Percentiles rank a stretch among this genome's conserved stretches.
These are phyloP conservation scores for Podarcis muralis DNA, from an alignment of 2,113 vertebrate genomes.

Conservation along the genomic window DNA sequence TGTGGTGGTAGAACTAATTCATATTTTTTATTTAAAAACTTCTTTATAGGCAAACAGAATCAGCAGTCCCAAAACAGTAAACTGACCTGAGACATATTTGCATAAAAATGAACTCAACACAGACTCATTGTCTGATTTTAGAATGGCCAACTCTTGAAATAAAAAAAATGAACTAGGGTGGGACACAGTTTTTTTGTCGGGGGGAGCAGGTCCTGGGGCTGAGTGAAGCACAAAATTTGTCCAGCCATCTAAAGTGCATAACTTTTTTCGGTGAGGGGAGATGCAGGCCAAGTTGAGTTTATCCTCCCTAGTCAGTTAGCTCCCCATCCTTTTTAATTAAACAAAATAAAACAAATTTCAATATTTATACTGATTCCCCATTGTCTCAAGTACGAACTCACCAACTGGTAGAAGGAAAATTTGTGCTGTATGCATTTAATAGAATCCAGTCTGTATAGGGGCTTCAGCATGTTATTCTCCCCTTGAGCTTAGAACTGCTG, in stretches of 20 bases:
- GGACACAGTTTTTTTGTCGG: background rate
- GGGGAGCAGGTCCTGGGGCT: background rate
- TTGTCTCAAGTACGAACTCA: background rate
- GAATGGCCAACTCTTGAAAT: background rate
- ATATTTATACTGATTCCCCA: background rate
- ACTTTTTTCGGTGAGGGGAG: background rate
- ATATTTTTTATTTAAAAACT: constrained; percentile 14
- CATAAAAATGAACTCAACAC: constrained; percentile 38
- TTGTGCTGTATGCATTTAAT: background rate
- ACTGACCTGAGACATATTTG: constrained; percentile 12
- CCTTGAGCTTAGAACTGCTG: background rate
- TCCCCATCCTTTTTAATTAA: background rate
- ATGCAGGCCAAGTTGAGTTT: background rate
- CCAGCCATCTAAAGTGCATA: background rate
- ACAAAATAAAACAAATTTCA: background rate
- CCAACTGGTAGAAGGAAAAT: background rate
- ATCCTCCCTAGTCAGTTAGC: background rate
- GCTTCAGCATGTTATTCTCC: background rate
- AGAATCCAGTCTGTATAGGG: background rate
- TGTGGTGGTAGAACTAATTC: constrained; percentile 8
- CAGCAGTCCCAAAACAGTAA: constrained; percentile 26
- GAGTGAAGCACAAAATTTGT: background rate
- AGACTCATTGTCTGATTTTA: background rate
- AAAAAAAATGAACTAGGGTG: background rate
- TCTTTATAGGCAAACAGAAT: constrained; percentile 4